phyloP scores from a whole-genome alignment of 2,113 vertebrate genomes.

The Lamprotornis superbus region DNA sequence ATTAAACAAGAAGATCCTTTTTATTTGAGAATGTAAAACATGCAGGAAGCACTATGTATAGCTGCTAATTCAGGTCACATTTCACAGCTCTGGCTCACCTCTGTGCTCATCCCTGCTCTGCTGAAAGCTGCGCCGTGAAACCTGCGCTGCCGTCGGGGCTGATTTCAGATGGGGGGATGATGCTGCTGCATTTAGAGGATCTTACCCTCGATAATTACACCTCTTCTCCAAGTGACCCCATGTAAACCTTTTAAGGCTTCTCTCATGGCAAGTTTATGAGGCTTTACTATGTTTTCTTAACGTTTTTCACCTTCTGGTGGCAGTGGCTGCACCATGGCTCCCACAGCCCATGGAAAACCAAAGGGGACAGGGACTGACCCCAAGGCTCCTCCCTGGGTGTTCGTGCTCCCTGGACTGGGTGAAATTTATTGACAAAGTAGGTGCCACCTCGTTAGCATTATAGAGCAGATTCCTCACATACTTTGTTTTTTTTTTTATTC shows the following conservation, averaged over 20 bases:
- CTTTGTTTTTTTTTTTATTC: conserved; percentile 16
- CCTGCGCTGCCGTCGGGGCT: background rate
- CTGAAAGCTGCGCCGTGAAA: background rate
- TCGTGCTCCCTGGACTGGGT: background rate
- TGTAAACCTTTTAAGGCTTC: conserved; percentile 8
- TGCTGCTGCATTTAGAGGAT: background rate
- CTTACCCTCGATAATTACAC: background rate
- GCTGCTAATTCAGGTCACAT: conserved; percentile 30
- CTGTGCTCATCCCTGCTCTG: background rate
- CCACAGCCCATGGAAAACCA: background rate
- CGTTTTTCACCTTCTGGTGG: background rate
- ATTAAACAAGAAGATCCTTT: conserved; percentile 58
- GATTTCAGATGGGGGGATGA: no score
- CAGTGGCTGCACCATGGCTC: background rate
- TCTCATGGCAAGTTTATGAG: background rate
- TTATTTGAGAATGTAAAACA: conserved; percentile 62
- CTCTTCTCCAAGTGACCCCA: background rate
- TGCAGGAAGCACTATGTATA: background rate
- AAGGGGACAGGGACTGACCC: background rate
- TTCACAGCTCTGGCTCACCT: conserved; percentile 1
- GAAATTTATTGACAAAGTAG: background rate
- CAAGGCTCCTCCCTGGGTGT: background rate
- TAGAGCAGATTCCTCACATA: background rate
- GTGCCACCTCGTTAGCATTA: conserved; percentile 22
- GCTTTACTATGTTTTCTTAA: background rate